Evolutionary conservation across 2,113 vertebrate genomes (phyloP).

Genomic region (Megalops atlanticus): DNA sequence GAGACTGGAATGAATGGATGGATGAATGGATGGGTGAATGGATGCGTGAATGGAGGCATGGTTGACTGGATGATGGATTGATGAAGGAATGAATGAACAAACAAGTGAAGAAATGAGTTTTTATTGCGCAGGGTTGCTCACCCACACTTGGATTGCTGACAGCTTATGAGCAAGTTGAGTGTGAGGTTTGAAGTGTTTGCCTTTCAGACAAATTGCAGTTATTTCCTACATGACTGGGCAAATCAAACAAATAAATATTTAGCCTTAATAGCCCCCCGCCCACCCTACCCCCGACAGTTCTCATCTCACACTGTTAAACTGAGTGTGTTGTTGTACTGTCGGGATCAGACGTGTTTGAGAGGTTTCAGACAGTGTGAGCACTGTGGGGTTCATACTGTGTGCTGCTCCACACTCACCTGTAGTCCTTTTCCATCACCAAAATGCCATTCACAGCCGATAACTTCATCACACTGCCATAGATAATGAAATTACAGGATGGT

Average conservation of each 20-base stretch:
- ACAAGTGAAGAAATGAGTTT: neutral
- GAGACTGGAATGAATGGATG: neutral
- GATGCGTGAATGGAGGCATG: too few relatives aligned
- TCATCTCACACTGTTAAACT: constrained; percentile 10
- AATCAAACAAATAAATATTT: neutral
- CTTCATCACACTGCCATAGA: neutral
- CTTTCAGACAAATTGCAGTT: neutral
- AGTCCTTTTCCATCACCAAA: neutral
- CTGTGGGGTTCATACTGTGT: too few relatives aligned
- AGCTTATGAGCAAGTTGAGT: neutral
- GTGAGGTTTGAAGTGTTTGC: neutral
- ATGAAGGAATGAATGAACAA: neutral
- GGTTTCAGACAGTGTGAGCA: too few relatives aligned
- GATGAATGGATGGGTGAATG: neutral
- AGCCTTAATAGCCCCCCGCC: too few relatives aligned
- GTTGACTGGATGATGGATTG: too few relatives aligned
- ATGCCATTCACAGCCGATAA: neutral
- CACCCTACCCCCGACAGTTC: neutral
- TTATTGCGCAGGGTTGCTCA: neutral
- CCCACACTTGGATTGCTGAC: neutral
- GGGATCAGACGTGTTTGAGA: neutral
- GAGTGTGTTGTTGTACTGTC: neutral
- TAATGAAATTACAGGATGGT: neutral
- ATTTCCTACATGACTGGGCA: constrained; percentile 1
- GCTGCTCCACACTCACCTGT: neutral